These are phyloP conservation scores for Ophion ellenae DNA, from an alignment of 2,888 invertebrate genomes.

Conservation along the genomic window DNA sequence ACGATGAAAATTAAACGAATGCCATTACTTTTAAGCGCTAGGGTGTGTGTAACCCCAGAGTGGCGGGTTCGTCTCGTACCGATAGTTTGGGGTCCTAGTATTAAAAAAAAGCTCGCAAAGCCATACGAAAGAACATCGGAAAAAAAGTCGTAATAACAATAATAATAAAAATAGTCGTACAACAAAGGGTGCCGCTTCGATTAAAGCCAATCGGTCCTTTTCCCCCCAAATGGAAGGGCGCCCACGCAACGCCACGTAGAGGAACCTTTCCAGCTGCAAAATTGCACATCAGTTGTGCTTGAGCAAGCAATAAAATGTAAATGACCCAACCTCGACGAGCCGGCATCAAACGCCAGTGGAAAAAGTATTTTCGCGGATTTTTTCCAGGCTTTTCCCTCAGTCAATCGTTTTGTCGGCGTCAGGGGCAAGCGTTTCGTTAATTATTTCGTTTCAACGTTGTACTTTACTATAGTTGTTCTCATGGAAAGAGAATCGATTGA, in stretches of 20 bases:
- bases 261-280: conserved; percentile 44
- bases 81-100: too few relatives aligned
- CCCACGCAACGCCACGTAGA: conserved; percentile 19
- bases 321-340: conserved; percentile 38
- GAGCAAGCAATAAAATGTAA: conserved; percentile 62
- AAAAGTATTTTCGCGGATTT: conserved; percentile 45
- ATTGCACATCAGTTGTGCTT: conserved; percentile 47
- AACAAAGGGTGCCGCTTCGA: conserved; percentile 12
- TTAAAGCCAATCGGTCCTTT: conserved; percentile 26
- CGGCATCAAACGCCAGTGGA: conserved; percentile 34
- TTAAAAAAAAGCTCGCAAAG: too few relatives aligned
- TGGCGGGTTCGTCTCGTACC: too few relatives aligned
- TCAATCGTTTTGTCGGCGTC: conserved; percentile 16
- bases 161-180: not conserved
- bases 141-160: not conserved
- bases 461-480: conserved; percentile 11
- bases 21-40: too few relatives aligned
- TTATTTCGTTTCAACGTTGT: conserved; percentile 50
- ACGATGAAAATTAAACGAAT: too few relatives aligned
- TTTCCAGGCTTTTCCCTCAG: conserved; percentile 14
- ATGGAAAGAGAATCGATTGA: not conserved
- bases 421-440: conserved; percentile 47
- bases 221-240: conserved; percentile 29
- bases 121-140: too few relatives aligned
- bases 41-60: too few relatives aligned